Evolutionary conservation across 2,797 vertebrate genomes (phyloP), one percentile per base, ranked within the genome.

Genomic region (Onychomys torridus): DNA sequence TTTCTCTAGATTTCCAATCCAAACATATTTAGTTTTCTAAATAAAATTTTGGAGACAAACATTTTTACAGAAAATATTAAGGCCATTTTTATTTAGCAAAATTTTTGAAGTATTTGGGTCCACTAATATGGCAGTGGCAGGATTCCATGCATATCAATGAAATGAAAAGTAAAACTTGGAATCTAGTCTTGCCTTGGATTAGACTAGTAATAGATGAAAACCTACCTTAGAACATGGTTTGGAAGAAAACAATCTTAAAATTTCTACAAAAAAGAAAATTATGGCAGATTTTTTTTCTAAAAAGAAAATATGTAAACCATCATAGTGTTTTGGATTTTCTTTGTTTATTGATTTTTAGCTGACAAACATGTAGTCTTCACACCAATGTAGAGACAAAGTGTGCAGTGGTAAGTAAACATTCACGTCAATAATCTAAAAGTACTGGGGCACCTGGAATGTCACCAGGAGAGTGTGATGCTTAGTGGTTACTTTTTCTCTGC

Each of bases 351-450:
- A 4, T 57, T 57, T 63, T 69, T 10, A 57, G 12, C 4, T 81
- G 9, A 77, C 29, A 57, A 27, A 37, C 46, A 61, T 19, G 3
- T 40, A 37, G 13, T 0, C 52, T 82, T 76, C 32, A 23, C 16
- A 78, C 46, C 37, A 19, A 61, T 13, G 43, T 34, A 75, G 7
- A 81, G 59, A 40, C 9, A 76, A 96, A 61, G 9, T 57, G 0
- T 2, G 14, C 0, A 40, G 3, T 40, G 1, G 5, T n/a, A 46
- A 65, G 13, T 25, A 1, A 17, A 55, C 17, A 19, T 34, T 67
- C 2, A 61, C 40, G 82, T 92, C 14, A 59, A 34, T 85, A 75
- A 52, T 89, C 14, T 43, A 63, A 29, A 52, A 49, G 83, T 55
- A 59, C 73, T 34, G 52, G 73, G 40, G 4, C 6, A 52, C 5